Evolutionary conservation across 1,140 invertebrate genomes (phyloP).

Genomic region (Microplitis mediator): DNA sequence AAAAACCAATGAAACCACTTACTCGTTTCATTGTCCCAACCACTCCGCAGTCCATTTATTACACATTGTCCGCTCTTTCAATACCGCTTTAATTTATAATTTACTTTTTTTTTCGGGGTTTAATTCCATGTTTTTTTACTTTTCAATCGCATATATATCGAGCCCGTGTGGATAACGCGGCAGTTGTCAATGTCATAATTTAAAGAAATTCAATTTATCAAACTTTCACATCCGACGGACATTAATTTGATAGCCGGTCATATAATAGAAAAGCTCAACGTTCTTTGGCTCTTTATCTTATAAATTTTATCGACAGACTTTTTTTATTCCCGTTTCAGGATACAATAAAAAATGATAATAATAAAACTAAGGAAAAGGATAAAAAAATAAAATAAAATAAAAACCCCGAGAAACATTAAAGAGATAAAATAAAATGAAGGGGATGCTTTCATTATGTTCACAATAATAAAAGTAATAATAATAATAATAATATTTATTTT

Average conservation of each 20-base stretch:
- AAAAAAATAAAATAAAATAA: too few species aligned
- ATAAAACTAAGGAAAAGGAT: background rate
- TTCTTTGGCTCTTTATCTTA: slow-evolving; percentile 1
- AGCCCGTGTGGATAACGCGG: background rate
- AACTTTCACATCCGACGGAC: slow-evolving; percentile 1
- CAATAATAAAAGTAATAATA: background rate
- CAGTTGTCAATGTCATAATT: background rate
- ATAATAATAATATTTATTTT: too few species aligned
- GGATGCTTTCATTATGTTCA: background rate
- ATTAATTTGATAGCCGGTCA: slow-evolving; percentile 22
- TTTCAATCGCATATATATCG: background rate
- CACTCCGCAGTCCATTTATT: too few species aligned
- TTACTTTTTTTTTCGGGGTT: too few species aligned
- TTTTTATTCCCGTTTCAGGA: background rate
- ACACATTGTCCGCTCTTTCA: too few species aligned
- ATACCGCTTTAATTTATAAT: too few species aligned
- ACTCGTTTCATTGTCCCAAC: too few species aligned
- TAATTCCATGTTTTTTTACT: too few species aligned
- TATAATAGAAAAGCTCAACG: slow-evolving; percentile 12
- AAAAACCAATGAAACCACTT: too few species aligned
- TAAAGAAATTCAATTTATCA: slow-evolving; percentile 13
- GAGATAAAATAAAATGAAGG: background rate
- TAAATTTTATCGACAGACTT: background rate
- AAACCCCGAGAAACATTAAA: too few species aligned
- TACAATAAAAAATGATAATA: too few species aligned